phyloP scores from a whole-genome alignment of 2,888 invertebrate species.

The Aleiodes testaceus region DNA sequence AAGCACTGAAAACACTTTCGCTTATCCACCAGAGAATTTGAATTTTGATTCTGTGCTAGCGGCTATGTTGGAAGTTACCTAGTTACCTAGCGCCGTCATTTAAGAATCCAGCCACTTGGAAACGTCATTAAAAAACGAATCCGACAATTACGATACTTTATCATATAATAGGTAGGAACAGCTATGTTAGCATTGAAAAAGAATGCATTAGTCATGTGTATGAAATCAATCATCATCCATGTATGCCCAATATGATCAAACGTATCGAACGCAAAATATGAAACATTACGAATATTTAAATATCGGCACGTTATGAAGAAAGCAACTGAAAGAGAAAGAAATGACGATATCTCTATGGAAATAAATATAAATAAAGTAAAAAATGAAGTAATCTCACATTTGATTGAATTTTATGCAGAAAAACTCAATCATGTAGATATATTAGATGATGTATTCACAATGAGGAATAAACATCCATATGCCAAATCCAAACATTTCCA shows the following conservation, averaged over 20 bases:
- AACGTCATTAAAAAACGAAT: slow-evolving; percentile 18
- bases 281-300: slow-evolving; percentile 41
- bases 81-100: too few relatives aligned
- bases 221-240: slow-evolving; percentile 46
- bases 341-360: too few relatives aligned
- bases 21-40: too few relatives aligned
- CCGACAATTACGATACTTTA: slow-evolving; percentile 14
- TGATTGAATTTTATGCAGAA: not conserved
- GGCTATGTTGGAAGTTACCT: too few relatives aligned
- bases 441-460: not conserved
- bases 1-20: too few relatives aligned
- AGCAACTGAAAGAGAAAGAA: not conserved
- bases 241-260: slow-evolving; percentile 44
- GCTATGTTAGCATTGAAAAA: not conserved
- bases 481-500: too few relatives aligned
- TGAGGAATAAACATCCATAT: not conserved
- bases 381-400: not conserved
- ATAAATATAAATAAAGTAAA: not conserved
- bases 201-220: slow-evolving; percentile 35
- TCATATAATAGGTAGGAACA: slow-evolving; percentile 27
- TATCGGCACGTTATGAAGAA: not conserved
- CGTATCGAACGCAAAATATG: slow-evolving; percentile 35
- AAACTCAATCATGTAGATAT: slow-evolving; percentile 2
- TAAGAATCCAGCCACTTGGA: not conserved
- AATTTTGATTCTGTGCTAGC: too few relatives aligned